Percentiles rank a stretch among this genome's conserved stretches.
These are phyloP conservation scores for Malacoctenus gilli DNA, from an alignment of 2,797 vertebrate genomes.

Conservation along the genomic window DNA sequence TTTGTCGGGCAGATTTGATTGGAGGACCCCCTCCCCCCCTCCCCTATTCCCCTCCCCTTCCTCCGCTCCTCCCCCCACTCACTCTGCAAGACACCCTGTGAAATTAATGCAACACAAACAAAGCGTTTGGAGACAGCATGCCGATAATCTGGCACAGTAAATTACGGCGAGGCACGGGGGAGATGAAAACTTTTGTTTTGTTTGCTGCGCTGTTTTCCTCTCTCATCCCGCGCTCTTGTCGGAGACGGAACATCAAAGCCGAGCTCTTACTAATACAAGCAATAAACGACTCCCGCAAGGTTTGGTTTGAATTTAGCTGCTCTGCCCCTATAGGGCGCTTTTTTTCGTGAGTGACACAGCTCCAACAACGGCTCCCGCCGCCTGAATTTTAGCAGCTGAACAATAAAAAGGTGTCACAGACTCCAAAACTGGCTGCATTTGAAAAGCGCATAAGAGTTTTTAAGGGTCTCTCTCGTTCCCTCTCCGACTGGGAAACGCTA, in stretches of 20 bases:
- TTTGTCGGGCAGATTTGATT: slow-evolving; percentile 62
- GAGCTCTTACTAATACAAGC: slow-evolving; percentile 69
- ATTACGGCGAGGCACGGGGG: slow-evolving; percentile 60
- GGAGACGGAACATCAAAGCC: slow-evolving; percentile 71
- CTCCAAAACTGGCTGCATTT: slow-evolving; percentile 5
- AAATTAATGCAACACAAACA: slow-evolving; percentile 70
- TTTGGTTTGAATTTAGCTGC: slow-evolving; percentile 45
- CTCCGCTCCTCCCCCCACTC: neutral
- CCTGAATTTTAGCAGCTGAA: slow-evolving; percentile 24
- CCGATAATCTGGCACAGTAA: slow-evolving; percentile 57
- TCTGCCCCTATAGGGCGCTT: slow-evolving; percentile 22
- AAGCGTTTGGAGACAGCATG: slow-evolving; percentile 56
- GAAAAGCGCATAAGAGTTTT: slow-evolving; percentile 14
- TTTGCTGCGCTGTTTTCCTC: slow-evolving; percentile 48
- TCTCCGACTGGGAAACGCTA: slow-evolving; percentile 34
- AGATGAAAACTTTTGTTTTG: slow-evolving; percentile 69
- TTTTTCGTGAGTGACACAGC: slow-evolving; percentile 60
- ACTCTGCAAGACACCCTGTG: slow-evolving; percentile 44
- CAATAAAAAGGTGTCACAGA: slow-evolving; percentile 40
- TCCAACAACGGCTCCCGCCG: slow-evolving; percentile 27
- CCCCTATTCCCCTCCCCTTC: neutral
- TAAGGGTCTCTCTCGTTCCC: slow-evolving; percentile 22
- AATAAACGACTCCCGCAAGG: slow-evolving; percentile 66
- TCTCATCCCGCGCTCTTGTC: slow-evolving; percentile 46
- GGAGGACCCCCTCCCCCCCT: neutral